A percentile compares a stretch with the other conserved stretches of the same genome.
phyloP scores from a whole-genome alignment of 2,113 vertebrate genomes.

The Chrysemys picta region DNA sequence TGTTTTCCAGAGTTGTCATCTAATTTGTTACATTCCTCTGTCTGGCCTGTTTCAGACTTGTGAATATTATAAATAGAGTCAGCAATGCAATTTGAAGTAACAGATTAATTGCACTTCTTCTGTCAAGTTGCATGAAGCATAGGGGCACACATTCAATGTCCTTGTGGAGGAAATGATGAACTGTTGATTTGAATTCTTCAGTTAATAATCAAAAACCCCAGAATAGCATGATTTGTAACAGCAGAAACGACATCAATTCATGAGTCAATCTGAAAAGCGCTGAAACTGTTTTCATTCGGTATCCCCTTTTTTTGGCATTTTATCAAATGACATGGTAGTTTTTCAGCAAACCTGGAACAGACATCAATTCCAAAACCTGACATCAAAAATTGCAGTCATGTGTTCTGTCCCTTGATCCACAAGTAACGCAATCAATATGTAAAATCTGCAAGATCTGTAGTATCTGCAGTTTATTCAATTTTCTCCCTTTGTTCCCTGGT shows the following conservation, averaged over 20 bases:
- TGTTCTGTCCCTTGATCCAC: neutral
- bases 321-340: neutral
- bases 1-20: neutral
- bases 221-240: neutral
- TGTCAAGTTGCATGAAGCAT: neutral
- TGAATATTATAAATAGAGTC: conserved; percentile 28
- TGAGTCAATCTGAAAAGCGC: neutral
- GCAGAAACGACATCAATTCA: neutral
- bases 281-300: neutral
- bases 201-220: conserved; percentile 2
- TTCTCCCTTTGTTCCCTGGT: neutral
- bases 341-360: neutral
- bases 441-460: neutral
- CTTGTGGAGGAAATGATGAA: conserved; percentile 12
- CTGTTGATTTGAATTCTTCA: conserved; percentile 15
- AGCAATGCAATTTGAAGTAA: conserved; percentile 11
- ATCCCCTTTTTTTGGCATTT: neutral
- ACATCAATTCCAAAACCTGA: neutral
- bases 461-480: neutral
- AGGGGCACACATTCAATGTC: neutral
- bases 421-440: neutral
- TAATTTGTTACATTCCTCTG: neutral
- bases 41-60: conserved; percentile 4
- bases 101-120: neutral
- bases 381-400: neutral